phyloP scores from a whole-genome alignment of 2,113 vertebrate species.

The Pomatorhinus ruficollis region DNA sequence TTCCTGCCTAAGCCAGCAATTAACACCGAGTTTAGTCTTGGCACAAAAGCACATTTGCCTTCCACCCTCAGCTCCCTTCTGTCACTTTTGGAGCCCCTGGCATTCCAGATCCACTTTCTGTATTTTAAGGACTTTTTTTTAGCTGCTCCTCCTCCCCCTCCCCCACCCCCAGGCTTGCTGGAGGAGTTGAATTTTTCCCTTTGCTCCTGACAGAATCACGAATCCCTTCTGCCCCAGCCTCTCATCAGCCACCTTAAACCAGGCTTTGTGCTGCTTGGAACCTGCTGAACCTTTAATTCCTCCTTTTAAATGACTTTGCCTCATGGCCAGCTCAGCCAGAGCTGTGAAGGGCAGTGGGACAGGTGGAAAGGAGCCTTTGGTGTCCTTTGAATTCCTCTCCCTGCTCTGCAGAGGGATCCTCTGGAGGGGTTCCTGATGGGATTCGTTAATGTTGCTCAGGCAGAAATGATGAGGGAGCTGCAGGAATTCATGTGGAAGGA shows the following conservation, averaged over 20 bases:
- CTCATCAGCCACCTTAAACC: background rate
- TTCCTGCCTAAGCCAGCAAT: background rate
- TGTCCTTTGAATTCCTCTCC: background rate
- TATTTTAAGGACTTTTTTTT: background rate
- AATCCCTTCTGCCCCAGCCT: background rate
- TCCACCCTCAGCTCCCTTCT: constrained; percentile 37
- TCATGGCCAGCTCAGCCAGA: background rate
- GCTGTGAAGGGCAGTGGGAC: background rate
- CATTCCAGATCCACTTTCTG: background rate
- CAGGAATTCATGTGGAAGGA: background rate
- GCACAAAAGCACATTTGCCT: background rate
- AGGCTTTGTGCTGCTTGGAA: background rate
- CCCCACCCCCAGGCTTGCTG: background rate
- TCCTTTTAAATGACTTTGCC: background rate
- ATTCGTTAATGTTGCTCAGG: background rate
- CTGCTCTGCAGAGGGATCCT: background rate
- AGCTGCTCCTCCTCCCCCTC: background rate
- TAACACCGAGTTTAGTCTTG: background rate
- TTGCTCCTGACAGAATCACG: background rate
- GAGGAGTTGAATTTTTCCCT: background rate
- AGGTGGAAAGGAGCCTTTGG: background rate
- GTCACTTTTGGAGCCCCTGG: background rate
- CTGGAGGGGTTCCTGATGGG: background rate
- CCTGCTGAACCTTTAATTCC: background rate
- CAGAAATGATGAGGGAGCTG: background rate